A percentile compares a stretch with the other conserved stretches of the same genome.
Conservation (phyloP, 2,797 vertebrate species). For the Notamacropus eugenii region DNA sequence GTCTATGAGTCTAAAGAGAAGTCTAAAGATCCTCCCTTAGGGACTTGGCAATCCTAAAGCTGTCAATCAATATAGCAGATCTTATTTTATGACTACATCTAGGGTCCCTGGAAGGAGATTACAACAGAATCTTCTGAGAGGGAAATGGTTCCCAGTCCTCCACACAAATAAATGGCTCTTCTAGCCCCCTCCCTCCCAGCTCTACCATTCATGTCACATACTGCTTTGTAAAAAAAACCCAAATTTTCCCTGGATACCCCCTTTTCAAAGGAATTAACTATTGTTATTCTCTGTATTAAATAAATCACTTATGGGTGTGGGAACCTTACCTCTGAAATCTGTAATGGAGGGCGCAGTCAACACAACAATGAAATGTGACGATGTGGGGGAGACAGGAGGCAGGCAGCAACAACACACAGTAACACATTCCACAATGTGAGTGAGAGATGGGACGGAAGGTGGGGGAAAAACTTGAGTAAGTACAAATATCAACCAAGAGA, state of each 20-base stretch:
- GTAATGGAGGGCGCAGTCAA: constrained; percentile 89
- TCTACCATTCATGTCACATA: neutral
- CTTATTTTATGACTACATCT: neutral
- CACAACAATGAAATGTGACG: constrained; percentile 90
- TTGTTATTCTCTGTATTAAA: constrained; percentile 54
- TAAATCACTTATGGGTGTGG: constrained; percentile 51
- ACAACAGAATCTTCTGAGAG: neutral
- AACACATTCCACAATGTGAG: constrained; percentile 85
- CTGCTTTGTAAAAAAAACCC: neutral
- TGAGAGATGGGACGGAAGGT: constrained; percentile 86
- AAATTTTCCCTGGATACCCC: neutral
- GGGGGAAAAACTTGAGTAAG: constrained; percentile 86
- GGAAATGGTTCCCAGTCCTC: neutral
- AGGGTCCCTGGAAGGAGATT: neutral
- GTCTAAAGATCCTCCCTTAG: neutral
- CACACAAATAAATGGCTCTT: neutral
- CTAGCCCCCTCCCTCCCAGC: neutral
- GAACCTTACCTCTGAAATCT: constrained; percentile 89
- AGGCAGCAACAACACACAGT: constrained; percentile 88
- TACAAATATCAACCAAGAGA: constrained; percentile 86
- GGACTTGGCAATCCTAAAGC: neutral
- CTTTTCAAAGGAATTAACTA: neutral
- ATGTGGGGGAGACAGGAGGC: constrained; percentile 86
- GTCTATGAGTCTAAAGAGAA: neutral
- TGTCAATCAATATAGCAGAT: neutral